Evolutionary conservation across 2,888 invertebrate genomes (phyloP).

Genomic region (Papilio elwesi): DNA sequence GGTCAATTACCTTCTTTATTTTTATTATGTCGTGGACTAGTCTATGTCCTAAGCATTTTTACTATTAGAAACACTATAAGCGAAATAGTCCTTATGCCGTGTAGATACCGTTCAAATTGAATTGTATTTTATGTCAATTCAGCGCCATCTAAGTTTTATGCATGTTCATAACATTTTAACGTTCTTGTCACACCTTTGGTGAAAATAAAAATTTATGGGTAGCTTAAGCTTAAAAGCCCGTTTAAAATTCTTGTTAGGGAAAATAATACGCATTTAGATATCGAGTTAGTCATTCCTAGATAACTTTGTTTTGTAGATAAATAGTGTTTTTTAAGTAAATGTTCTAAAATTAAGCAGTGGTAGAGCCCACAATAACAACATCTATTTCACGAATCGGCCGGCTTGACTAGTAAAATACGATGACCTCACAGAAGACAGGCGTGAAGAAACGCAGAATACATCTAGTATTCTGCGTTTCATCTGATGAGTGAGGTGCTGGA

Average conservation of each 20-base stretch:
- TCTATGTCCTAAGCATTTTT: constrained; percentile 36
- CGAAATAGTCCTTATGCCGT: background rate
- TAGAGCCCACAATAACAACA: too few relatives aligned
- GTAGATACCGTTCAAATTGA: constrained; percentile 13
- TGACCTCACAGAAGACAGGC: too few relatives aligned
- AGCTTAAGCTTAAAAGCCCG: background rate
- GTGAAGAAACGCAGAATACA: too few relatives aligned
- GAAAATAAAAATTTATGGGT: constrained; percentile 23
- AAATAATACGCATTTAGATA: background rate
- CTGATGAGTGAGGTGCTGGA: too few relatives aligned
- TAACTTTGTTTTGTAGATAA: too few relatives aligned
- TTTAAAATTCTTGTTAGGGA: background rate
- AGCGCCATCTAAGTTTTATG: constrained; percentile 40
- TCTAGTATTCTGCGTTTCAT: too few relatives aligned
- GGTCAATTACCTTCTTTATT: constrained; percentile 66
- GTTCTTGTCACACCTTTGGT: constrained; percentile 47
- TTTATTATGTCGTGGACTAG: constrained; percentile 60
- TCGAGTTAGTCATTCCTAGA: too few relatives aligned
- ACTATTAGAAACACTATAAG: background rate
- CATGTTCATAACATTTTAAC: constrained; percentile 51
- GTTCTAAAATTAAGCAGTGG: too few relatives aligned
- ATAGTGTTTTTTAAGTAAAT: too few relatives aligned
- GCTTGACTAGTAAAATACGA: too few relatives aligned
- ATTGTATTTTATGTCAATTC: constrained; percentile 38
- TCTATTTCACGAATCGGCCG: too few relatives aligned